Conservation (phyloP, 2,797 vertebrate species). For the Hemitrygon akajei region DNA sequence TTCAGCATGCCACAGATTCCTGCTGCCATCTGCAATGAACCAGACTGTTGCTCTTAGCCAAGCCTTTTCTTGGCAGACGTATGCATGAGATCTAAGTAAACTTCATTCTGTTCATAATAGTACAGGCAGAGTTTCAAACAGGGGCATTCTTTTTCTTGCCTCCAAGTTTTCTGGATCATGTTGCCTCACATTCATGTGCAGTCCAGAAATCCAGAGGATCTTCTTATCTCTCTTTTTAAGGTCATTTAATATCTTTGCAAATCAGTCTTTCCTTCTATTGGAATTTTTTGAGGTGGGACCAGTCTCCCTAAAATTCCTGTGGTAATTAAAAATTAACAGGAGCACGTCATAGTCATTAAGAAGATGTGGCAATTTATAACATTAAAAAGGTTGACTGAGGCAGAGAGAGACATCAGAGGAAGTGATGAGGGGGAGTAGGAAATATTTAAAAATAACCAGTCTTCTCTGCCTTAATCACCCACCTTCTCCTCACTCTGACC, state of each 20-base stretch:
- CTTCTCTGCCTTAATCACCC: too few species aligned
- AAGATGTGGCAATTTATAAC: not conserved
- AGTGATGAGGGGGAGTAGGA: not conserved
- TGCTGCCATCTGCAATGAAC: conserved; percentile 44
- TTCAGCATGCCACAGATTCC: conserved; percentile 50
- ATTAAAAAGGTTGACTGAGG: not conserved
- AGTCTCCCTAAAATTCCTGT: not conserved
- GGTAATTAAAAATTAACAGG: not conserved
- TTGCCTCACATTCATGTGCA: not conserved
- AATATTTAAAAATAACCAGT: not conserved
- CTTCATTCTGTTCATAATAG: conserved; percentile 32
- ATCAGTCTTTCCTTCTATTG: too few species aligned
- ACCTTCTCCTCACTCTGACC: not conserved
- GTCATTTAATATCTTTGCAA: not conserved
- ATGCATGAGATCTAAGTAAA: conserved; percentile 39
- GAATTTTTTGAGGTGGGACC: too few species aligned
- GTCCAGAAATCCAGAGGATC: not conserved
- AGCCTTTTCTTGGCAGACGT: conserved; percentile 41
- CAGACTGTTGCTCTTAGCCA: conserved; percentile 40
- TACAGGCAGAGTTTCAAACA: not conserved
- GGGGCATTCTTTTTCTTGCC: not conserved
- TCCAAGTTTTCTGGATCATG: not conserved
- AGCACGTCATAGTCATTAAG: not conserved
- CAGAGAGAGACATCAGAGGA: not conserved
- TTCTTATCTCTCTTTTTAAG: not conserved